These are phyloP conservation scores for Sciaenops ocellatus DNA, from an alignment of 2,797 vertebrate species.

Conservation along the genomic window DNA sequence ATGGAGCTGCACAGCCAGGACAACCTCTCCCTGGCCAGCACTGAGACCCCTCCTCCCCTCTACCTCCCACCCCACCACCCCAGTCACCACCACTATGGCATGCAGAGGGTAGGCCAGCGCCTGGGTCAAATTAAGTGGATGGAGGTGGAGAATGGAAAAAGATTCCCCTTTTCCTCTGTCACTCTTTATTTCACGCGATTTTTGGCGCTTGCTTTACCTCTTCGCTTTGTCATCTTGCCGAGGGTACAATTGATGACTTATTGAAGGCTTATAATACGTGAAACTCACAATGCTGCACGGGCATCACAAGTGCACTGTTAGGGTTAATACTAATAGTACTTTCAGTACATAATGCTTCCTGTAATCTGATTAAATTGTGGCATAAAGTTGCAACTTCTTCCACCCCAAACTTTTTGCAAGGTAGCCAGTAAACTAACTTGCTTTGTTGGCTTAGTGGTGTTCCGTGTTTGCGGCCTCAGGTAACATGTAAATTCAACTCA, in stretches of 20 bases:
- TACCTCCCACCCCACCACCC: constrained; percentile 92
- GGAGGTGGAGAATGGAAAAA: not conserved
- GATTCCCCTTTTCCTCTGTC: not conserved
- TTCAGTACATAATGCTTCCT: no score
- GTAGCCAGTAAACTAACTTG: not conserved
- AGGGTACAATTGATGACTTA: constrained; percentile 38
- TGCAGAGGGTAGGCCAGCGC: constrained; percentile 91
- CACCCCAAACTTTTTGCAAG: not conserved
- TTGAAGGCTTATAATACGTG: not conserved
- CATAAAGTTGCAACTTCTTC: not conserved
- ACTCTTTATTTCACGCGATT: not conserved
- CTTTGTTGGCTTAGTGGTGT: not conserved
- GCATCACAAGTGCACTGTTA: not conserved
- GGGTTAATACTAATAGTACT: no score
- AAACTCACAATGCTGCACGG: not conserved
- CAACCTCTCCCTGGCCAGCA: constrained; percentile 95
- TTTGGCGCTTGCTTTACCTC: constrained; percentile 34
- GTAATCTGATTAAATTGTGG: not conserved
- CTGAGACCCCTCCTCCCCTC: constrained; percentile 95
- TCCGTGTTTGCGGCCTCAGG: not conserved
- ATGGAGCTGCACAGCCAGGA: constrained; percentile 97
- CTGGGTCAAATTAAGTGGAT: not conserved
- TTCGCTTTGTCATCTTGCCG: constrained; percentile 13
- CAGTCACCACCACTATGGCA: constrained; percentile 90
- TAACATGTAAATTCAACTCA: not conserved